Evolutionary conservation across 1,140 invertebrate species (phyloP).

Genomic region (Mesaphorura yosii): DNA sequence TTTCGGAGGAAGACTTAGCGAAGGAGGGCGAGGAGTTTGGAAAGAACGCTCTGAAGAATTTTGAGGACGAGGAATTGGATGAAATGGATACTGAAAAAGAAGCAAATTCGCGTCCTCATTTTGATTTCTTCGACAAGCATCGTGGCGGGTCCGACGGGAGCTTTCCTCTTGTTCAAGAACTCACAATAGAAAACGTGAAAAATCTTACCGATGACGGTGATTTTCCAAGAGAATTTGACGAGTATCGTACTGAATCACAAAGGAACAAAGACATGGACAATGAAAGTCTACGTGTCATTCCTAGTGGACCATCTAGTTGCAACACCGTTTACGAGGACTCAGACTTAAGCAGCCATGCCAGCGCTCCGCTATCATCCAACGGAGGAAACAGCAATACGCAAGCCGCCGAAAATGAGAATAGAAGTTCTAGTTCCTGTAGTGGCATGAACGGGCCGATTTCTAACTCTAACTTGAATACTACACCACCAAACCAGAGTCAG

Average conservation of each 20-base stretch:
- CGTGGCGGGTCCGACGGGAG: neutral
- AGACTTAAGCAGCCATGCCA: conserved; percentile 23
- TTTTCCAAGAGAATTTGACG: conserved; percentile 18
- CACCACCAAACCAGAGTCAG: neutral
- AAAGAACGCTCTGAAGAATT: conserved; percentile 11
- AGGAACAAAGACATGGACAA: conserved; percentile 28
- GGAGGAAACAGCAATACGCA: conserved; percentile 1
- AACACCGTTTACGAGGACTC: conserved; percentile 30
- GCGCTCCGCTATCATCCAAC: conserved; percentile 21
- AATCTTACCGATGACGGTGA: conserved; percentile 6
- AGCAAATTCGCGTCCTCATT: neutral
- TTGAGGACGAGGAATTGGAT: conserved; percentile 11
- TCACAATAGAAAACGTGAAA: neutral
- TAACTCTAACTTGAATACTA: no score
- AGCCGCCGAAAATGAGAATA: conserved; percentile 19
- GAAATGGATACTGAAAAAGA: neutral
- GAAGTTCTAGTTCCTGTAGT: conserved; percentile 26
- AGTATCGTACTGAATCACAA: conserved; percentile 23
- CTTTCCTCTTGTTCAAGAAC: neutral
- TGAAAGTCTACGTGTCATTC: conserved; percentile 29
- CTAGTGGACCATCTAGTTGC: conserved; percentile 29
- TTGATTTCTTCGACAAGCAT: neutral
- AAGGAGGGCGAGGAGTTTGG: conserved; percentile 11
- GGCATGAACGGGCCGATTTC: conserved; percentile 2
- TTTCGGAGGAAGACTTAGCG: conserved; percentile 9